Percentiles rank a stretch among this genome's conserved stretches.
phyloP scores from a whole-genome alignment of 2,888 invertebrate genomes.

The Trachelus stipa region DNA sequence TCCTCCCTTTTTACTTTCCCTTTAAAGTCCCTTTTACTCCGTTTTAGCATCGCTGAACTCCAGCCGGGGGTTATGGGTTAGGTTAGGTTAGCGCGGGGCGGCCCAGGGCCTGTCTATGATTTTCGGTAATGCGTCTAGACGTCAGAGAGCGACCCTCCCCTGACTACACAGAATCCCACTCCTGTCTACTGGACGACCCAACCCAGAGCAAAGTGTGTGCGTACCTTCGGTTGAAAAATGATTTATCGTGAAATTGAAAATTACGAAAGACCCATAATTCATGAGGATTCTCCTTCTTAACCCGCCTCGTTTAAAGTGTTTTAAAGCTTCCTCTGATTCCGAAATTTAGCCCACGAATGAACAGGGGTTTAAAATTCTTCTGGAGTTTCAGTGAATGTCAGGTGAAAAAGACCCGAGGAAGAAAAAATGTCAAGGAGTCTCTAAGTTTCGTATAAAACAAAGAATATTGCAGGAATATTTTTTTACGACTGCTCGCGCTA shows the following conservation, averaged over 20 bases:
- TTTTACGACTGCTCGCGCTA: background rate
- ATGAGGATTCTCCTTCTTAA: background rate
- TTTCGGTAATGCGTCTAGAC: conserved; percentile 25
- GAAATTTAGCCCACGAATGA: background rate
- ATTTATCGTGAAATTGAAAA: background rate
- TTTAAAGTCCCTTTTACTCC: background rate
- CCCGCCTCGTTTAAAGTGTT: background rate
- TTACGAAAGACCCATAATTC: background rate
- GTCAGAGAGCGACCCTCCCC: conserved; percentile 7
- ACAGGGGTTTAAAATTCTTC: background rate
- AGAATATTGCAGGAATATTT: background rate
- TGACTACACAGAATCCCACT: conserved; percentile 2
- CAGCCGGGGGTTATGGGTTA: background rate
- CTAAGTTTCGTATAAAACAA: background rate
- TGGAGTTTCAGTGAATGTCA: background rate
- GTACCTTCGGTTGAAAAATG: background rate
- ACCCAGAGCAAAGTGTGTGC: background rate
- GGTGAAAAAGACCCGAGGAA: background rate
- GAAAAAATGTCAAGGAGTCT: background rate
- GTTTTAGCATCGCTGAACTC: background rate
- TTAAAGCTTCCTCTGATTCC: background rate
- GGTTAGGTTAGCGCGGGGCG: background rate
- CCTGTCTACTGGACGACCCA: background rate
- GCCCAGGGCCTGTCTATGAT: background rate
- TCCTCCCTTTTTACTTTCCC: too few relatives aligned